Evolutionary conservation across 1,140 invertebrate genomes (phyloP).

Genomic region (Acyrthosiphon pisum): DNA sequence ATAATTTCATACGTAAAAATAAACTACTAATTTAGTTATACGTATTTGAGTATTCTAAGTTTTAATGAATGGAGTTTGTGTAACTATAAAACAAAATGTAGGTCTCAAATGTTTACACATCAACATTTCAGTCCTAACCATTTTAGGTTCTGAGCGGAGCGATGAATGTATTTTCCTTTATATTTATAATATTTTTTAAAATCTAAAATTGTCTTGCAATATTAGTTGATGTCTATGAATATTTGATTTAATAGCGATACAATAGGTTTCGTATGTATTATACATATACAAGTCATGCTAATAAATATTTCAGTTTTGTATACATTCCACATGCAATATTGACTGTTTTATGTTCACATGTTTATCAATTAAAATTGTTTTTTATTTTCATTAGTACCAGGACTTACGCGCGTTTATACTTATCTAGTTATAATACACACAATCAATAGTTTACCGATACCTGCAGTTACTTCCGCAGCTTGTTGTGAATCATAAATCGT

Average conservation of each 20-base stretch:
- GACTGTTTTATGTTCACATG: background rate
- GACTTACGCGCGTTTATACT: background rate
- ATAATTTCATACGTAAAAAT: no score
- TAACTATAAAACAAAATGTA: background rate
- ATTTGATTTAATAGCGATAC: background rate
- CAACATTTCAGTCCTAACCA: background rate
- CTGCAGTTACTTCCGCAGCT: background rate
- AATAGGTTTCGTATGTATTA: background rate
- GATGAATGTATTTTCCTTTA: no score
- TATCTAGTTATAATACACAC: background rate
- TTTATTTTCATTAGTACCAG: background rate
- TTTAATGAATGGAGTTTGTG: background rate
- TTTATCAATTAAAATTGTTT: background rate
- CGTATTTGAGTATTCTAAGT: no score
- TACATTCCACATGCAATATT: background rate
- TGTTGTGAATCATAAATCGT: background rate
- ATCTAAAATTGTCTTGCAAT: background rate
- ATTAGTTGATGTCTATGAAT: background rate
- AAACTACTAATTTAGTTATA: no score
- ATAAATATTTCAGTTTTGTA: background rate
- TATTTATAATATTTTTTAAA: background rate
- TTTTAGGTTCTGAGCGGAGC: background rate
- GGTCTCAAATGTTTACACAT: background rate
- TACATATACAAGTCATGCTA: background rate
- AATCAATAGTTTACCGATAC: no score